phyloP scores from a whole-genome alignment of 2,113 vertebrate genomes.

The Lates calcarifer region DNA sequence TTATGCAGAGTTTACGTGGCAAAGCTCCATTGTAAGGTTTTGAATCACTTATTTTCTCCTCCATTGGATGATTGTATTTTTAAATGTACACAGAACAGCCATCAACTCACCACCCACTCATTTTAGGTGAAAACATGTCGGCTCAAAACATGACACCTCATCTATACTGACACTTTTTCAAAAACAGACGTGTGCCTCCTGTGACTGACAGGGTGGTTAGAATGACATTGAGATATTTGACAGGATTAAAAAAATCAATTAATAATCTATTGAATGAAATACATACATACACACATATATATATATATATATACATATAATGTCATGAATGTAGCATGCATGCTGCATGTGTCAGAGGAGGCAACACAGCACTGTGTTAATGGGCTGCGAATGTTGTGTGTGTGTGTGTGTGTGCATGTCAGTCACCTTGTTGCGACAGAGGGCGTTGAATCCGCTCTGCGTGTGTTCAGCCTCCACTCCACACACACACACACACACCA shows the following conservation, averaged over 20 bases:
- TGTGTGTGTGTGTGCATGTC: conserved; percentile 10
- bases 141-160: not conserved
- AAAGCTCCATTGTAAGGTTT: not conserved
- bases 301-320: too few relatives aligned
- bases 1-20: conserved; percentile 10
- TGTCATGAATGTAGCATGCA: not conserved
- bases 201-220: not conserved
- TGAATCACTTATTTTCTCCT: not conserved
- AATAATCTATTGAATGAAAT: not conserved
- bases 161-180: not conserved
- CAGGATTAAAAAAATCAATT: not conserved
- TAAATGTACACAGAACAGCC: not conserved
- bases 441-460: conserved; percentile 27
- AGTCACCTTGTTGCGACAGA: conserved; percentile 33
- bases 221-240: not conserved
- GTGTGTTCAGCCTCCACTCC: conserved; percentile 18
- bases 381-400: conserved; percentile 6
- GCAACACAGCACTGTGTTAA: conserved; percentile 24
- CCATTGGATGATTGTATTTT: not conserved
- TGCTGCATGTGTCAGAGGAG: not conserved
- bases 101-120: not conserved
- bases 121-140: fast-evolving
- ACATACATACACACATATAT: too few relatives aligned
- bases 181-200: not conserved
- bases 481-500: conserved; percentile 10